Conservation (phyloP, 2,888 invertebrate genomes). For the Brenthis daphne region DNA sequence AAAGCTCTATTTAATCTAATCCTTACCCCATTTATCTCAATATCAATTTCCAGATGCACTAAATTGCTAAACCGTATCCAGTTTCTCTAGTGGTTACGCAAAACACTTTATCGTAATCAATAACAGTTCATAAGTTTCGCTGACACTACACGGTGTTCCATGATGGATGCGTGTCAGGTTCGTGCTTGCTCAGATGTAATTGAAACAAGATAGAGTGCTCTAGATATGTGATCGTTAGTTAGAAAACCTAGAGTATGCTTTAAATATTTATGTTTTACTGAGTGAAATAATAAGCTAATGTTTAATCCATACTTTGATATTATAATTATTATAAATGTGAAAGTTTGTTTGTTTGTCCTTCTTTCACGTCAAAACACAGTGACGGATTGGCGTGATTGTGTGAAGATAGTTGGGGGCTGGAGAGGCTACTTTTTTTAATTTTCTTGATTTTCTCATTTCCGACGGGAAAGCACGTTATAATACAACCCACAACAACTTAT, state of each 20-base stretch:
- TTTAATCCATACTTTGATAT: no score
- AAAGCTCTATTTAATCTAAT: no score
- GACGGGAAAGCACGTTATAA: no score
- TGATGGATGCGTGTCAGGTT: constrained; percentile 35
- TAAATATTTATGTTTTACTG: not conserved
- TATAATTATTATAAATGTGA: no score
- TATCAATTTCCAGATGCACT: not conserved
- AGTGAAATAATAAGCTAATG: no score
- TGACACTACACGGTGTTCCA: constrained; percentile 34
- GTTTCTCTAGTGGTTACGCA: constrained; percentile 14
- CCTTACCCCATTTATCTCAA: not conserved
- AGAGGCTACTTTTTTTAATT: no score
- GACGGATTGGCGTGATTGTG: no score
- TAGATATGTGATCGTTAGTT: constrained; percentile 19
- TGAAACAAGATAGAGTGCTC: constrained; percentile 32
- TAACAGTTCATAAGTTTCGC: constrained; percentile 35
- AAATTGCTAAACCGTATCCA: not conserved
- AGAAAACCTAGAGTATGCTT: constrained; percentile 4
- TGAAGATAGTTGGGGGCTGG: no score
- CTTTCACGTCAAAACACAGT: no score
- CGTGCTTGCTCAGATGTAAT: constrained; percentile 25
- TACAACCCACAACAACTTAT: no score
- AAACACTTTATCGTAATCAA: constrained; percentile 30
- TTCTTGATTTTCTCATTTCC: no score
- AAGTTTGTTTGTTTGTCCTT: no score